Conservation (phyloP, 2,888 invertebrate genomes). For the Amphiduros pacificus region DNA sequence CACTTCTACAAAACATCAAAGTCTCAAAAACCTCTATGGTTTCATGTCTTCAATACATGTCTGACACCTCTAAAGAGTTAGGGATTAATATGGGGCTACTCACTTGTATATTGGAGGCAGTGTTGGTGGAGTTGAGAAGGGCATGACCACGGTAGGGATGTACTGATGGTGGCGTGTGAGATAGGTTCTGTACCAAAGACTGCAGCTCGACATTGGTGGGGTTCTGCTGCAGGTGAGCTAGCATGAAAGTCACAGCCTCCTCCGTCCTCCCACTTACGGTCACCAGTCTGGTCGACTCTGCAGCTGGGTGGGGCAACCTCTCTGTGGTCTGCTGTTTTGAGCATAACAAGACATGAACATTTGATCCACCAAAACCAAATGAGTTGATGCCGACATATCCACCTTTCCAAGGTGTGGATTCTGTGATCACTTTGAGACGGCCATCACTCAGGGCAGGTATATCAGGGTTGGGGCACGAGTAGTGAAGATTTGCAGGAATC, state of each 20-base stretch:
- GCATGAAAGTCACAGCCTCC: constrained; percentile 71
- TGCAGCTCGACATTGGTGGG: constrained; percentile 46
- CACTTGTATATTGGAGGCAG: constrained; percentile 38
- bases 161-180: constrained; percentile 63
- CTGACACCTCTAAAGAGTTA: too few species aligned
- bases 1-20: too few species aligned
- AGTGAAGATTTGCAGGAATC: constrained; percentile 92
- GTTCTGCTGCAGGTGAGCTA: constrained; percentile 73
- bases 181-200: constrained; percentile 48
- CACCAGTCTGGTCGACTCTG: constrained; percentile 72
- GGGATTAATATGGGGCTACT: too few species aligned
- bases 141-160: constrained; percentile 83
- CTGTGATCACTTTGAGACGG: constrained; percentile 76
- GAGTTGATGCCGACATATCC: constrained; percentile 93
- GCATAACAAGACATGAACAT: constrained; percentile 57
- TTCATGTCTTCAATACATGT: too few species aligned
- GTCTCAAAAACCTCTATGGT: too few species aligned
- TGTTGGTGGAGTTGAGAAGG: constrained; percentile 68
- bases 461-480: constrained; percentile 80
- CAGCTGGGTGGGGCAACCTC: constrained; percentile 36
- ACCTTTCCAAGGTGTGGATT: constrained; percentile 82
- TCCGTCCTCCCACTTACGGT: constrained; percentile 84
- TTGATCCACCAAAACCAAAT: constrained; percentile 92
- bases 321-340: constrained; percentile 58
- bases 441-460: constrained; percentile 91